Evolutionary conservation across 2,113 vertebrate genomes (phyloP).

Genomic region (Hassar affinis): DNA sequence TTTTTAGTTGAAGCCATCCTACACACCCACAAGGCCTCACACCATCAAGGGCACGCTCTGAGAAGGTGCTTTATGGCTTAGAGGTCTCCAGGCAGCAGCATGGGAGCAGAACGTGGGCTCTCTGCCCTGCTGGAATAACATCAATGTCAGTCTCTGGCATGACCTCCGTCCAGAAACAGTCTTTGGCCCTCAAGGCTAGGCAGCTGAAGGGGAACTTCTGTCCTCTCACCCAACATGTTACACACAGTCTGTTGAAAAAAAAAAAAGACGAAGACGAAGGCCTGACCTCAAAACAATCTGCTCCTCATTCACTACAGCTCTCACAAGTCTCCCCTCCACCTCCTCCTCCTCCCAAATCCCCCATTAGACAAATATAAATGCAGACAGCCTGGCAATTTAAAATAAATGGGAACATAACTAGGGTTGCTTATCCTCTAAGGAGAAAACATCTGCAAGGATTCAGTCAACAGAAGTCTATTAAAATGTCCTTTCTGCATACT

Average conservation of each 20-base stretch:
- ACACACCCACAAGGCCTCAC: slow-evolving; percentile 14
- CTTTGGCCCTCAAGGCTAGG: slow-evolving; percentile 55
- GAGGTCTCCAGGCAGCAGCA: slow-evolving; percentile 58
- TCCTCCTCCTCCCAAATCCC: slow-evolving; percentile 8
- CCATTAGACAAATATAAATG: slow-evolving; percentile 35
- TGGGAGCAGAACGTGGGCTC: slow-evolving; percentile 62
- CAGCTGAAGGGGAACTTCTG: slow-evolving; percentile 56
- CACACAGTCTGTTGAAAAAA: slow-evolving; percentile 47
- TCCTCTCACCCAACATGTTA: slow-evolving; percentile 53
- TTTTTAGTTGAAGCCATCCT: slow-evolving; percentile 2
- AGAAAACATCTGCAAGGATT: slow-evolving; percentile 37
- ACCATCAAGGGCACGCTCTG: slow-evolving; percentile 63
- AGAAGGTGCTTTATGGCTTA: slow-evolving; percentile 70
- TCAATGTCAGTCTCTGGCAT: slow-evolving; percentile 62
- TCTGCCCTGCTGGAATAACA: slow-evolving; percentile 63
- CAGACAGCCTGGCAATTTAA: slow-evolving; percentile 32
- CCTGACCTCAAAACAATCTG: slow-evolving; percentile 60
- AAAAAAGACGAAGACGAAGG: slow-evolving; percentile 45
- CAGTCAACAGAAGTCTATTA: slow-evolving; percentile 30
- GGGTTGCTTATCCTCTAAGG: slow-evolving; percentile 34
- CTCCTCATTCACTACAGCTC: slow-evolving; percentile 43
- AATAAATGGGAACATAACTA: slow-evolving; percentile 39
- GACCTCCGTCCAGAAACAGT: slow-evolving; percentile 64
- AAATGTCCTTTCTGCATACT: slow-evolving; percentile 24
- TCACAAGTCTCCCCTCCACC: slow-evolving; percentile 19